Evolutionary conservation across 2,797 vertebrate genomes (phyloP).

Genomic region (Rhodeus uyekii): DNA sequence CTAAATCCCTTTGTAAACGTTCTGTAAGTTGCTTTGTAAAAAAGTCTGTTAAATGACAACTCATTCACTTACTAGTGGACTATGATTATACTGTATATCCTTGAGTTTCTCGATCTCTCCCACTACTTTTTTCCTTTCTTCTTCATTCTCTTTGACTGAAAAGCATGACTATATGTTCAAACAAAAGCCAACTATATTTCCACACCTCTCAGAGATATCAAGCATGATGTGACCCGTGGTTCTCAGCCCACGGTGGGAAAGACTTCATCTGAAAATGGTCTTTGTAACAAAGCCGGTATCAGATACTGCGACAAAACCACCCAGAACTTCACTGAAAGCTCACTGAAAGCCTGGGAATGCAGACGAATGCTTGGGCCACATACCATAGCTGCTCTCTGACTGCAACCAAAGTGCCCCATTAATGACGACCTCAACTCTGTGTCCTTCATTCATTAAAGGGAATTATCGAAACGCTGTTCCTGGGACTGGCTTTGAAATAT

Average conservation of each 20-base stretch:
- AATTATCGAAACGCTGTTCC: slow-evolving; percentile 38
- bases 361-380: neutral
- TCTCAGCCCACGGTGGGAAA: slow-evolving; percentile 24
- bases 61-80: neutral
- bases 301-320: slow-evolving; percentile 42
- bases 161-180: slow-evolving; percentile 11
- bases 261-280: slow-evolving; percentile 17
- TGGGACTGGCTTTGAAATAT: slow-evolving; percentile 16
- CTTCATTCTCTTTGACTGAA: neutral
- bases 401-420: slow-evolving; percentile 49
- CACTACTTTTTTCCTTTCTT: neutral
- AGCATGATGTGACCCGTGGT: neutral
- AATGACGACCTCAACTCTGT: slow-evolving; percentile 28
- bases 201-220: slow-evolving; percentile 32
- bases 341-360: slow-evolving; percentile 34
- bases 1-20: neutral
- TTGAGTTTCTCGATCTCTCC: neutral
- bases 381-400: slow-evolving; percentile 41
- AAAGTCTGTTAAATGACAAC: neutral
- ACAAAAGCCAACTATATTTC: slow-evolving; percentile 26
- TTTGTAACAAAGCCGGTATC: slow-evolving; percentile 32
- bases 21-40: neutral
- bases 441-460: slow-evolving; percentile 31
- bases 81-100: neutral
- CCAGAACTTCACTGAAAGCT: slow-evolving; percentile 21